Evolutionary conservation across 1,140 invertebrate species (phyloP), one percentile per base, ranked within the genome.

Genomic region (Drosophila santomea): DNA sequence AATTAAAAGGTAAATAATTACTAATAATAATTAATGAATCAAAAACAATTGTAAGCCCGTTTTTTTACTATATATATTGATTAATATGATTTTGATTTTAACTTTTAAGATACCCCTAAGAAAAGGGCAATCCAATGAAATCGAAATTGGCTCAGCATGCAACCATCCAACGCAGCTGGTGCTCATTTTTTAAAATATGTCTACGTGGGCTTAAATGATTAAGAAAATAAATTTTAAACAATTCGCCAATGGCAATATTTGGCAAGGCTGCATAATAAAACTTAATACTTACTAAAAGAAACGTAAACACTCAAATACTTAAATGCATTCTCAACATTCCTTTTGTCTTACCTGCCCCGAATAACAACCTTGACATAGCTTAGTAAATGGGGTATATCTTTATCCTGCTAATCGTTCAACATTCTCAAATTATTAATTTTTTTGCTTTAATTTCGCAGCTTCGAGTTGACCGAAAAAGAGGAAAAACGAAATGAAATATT

Each of bases 401-500:
- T 67, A 66, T 68, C 64, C 67, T 64, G 36, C 23, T 38, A 67
- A 64, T 60, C 64, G 60, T 58, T 71, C 67, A 35, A 15, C 44
- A 72, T 72, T 58, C 67, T 57, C 68, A 72, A 57, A 72, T 50
- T 35, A 25, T 69, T 78, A 39, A 43, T 57, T 71, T 69, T 59
- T 32, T 50, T 36, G 11, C 39, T 36, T 15, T 14, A 32, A 4
- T 39, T 23, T 67, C 1, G 36, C 66, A 41, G 45, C 72, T 39
- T 73, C 45, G 64, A 62, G 66, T 67, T 64, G 62, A 28, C 63
- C 44, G 17, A 59, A 64, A 60, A 66, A 72, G 55, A 60, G n/a
- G n/a, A 35, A 51, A 51, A 51, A 32, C 38, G 48, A 80, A 80
- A 43, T 84, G 32, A 77, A 71, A 51, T 69, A 84, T 73, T 80